phyloP scores from a whole-genome alignment of 2,888 invertebrate species.

The Lasioglossum oenotherae region DNA sequence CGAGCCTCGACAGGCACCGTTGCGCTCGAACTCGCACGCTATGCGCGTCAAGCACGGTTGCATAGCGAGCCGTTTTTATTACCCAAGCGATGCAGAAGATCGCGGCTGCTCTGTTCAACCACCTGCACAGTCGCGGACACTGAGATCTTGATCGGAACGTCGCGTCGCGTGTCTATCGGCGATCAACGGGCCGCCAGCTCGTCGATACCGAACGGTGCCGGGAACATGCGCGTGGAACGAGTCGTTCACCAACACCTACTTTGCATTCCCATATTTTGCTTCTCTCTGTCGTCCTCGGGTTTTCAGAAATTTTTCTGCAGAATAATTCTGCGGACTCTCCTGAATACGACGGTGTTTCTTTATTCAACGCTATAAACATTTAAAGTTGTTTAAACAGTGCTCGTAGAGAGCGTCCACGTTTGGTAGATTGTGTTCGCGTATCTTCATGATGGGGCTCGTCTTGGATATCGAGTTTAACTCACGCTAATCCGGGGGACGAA shows the following conservation, averaged over 20 bases:
- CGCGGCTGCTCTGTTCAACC: not conserved
- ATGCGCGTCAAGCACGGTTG: conserved; percentile 39
- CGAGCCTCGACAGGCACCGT: conserved; percentile 48
- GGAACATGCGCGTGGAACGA: not conserved
- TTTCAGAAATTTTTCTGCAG: no score
- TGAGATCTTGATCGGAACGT: not conserved
- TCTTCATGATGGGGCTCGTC: not conserved
- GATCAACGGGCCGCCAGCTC: not conserved
- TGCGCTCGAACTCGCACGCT: conserved; percentile 34
- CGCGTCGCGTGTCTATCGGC: not conserved
- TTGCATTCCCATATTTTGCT: no score
- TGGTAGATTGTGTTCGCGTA: not conserved
- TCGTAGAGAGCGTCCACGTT: not conserved
- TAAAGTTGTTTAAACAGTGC: not conserved
- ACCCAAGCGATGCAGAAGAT: not conserved
- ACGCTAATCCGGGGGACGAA: not conserved
- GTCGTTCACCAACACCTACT: no score
- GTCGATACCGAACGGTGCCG: not conserved
- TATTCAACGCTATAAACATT: no score
- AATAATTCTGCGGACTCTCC: no score
- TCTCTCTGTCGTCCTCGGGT: no score
- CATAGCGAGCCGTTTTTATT: not conserved
- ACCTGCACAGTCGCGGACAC: not conserved
- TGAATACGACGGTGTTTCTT: no score
- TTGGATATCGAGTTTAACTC: not conserved